Evolutionary conservation across 1,140 invertebrate species (phyloP).

Genomic region (Schlechtendalia chinensis): DNA sequence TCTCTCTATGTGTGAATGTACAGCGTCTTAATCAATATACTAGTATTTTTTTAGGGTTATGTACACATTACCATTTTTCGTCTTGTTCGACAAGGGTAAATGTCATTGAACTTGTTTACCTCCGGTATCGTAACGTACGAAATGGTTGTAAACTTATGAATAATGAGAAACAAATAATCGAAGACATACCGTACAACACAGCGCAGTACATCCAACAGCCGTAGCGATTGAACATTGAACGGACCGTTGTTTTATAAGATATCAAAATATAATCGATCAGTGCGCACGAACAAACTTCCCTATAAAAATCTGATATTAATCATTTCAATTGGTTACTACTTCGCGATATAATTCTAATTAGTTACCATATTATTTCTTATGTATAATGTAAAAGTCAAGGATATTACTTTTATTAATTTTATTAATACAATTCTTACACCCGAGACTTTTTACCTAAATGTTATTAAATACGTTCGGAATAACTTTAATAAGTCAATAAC

Average conservation of each 20-base stretch:
- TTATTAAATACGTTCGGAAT: too few species aligned
- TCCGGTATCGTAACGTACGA: conserved; percentile 26
- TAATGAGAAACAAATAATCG: conserved; percentile 48
- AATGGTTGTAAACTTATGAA: conserved; percentile 39
- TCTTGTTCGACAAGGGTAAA: conserved; percentile 38
- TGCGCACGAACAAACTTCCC: not conserved
- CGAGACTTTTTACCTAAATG: too few species aligned
- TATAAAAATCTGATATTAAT: not conserved
- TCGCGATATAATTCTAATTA: not conserved
- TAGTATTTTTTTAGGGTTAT: conserved; percentile 43
- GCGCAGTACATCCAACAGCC: conserved; percentile 1
- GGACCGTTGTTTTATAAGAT: not conserved
- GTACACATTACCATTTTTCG: conserved; percentile 48
- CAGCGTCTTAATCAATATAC: conserved; percentile 46
- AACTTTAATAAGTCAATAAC: too few species aligned
- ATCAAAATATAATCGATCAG: conserved; percentile 1
- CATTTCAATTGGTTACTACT: not conserved
- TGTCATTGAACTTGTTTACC: conserved; percentile 49
- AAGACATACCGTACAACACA: conserved; percentile 12
- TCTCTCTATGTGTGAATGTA: not conserved
- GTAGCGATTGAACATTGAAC: not conserved
- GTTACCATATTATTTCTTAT: too few species aligned
- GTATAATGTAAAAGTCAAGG: too few species aligned
- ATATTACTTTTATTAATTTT: too few species aligned
- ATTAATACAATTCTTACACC: too few species aligned